phyloP scores from a whole-genome alignment of 2,888 invertebrate genomes.

The Sussaba pulchella region DNA sequence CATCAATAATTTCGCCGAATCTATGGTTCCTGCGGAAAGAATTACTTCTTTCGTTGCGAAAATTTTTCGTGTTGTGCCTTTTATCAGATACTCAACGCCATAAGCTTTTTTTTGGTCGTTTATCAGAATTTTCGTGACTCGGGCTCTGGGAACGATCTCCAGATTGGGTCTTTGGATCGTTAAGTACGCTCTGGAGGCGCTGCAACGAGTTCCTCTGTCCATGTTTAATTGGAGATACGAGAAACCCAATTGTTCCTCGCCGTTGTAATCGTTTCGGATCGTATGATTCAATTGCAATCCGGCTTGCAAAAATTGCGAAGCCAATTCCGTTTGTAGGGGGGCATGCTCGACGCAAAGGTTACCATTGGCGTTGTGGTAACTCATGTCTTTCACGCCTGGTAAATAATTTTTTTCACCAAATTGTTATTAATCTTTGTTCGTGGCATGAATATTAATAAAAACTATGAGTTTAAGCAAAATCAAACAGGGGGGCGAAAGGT shows the following conservation, averaged over 20 bases:
- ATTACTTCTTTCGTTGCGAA: constrained; percentile 87
- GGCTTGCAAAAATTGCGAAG: constrained; percentile 80
- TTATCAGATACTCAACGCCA: constrained; percentile 85
- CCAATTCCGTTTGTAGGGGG: constrained; percentile 80
- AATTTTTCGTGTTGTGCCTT: constrained; percentile 85
- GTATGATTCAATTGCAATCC: constrained; percentile 81
- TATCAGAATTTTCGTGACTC: constrained; percentile 76
- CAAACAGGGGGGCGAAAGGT: too few species aligned
- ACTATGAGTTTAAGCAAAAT: too few species aligned
- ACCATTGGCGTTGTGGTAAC: constrained; percentile 82
- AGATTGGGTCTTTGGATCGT: constrained; percentile 82
- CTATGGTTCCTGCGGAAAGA: constrained; percentile 90
- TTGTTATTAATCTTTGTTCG: too few species aligned
- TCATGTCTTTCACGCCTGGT: constrained; percentile 85
- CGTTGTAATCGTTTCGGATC: constrained; percentile 82
- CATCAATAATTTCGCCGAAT: constrained; percentile 91
- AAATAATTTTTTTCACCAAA: too few species aligned
- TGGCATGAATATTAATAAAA: too few species aligned
- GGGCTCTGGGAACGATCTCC: constrained; percentile 77
- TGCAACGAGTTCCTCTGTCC: constrained; percentile 85
- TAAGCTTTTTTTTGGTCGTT: constrained; percentile 77
- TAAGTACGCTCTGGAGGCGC: constrained; percentile 86
- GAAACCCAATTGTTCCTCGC: constrained; percentile 85
- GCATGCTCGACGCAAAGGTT: constrained; percentile 82
- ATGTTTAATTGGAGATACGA: constrained; percentile 85